Evolutionary conservation across 2,113 vertebrate species (phyloP), one percentile per base, ranked within the genome.

Genomic region (Hippolais icterina): DNA sequence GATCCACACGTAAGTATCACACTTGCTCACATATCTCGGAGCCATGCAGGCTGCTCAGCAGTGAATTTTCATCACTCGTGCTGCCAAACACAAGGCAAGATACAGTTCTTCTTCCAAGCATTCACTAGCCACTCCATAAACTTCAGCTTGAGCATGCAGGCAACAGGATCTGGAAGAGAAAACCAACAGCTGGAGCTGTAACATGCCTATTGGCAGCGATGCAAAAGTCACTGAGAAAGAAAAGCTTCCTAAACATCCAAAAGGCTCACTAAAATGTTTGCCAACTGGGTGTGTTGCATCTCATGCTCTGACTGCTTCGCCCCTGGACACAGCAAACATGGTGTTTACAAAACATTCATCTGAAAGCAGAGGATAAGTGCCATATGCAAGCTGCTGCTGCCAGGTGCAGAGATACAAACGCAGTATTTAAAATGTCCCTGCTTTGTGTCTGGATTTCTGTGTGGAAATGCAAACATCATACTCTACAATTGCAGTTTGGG

Each of bases 281-380:
- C 54, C 24, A 18, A 0, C 7, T 69, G n/a, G 5, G 22, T 77
- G 33, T 72, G 17, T 35, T 92, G 19, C 61, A 57, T 79, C 41
- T 81, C 3, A 0, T 20, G 0, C 13, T 68, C 20, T n/a, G 44
- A 44, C 29, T 52, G 44, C 33, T 81, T 77, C 0, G 0, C 8
- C 52, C 17, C 35, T 47, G 60, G 35, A 47, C 35, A 22, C 12
- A 50, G 28, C 8, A 59, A 88, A 13, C 10, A 29, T 22, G 3
- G 42, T 63, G 54, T 80, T 90, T 76, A 66, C 59, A 77, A 90
- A 93, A 83, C n/a, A 47, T 27, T 15, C 23, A 66, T 15, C 50
- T 65, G 63, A 86, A 92, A 81, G 52, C 46, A 44, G 29, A 76
- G 11, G 15, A 5, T 47, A 59, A 76, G 28, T 57, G 29, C 21